Evolutionary conservation across 2,113 vertebrate species (phyloP), one percentile per base, ranked within the genome.

Genomic region (Hemibates koningsi): DNA sequence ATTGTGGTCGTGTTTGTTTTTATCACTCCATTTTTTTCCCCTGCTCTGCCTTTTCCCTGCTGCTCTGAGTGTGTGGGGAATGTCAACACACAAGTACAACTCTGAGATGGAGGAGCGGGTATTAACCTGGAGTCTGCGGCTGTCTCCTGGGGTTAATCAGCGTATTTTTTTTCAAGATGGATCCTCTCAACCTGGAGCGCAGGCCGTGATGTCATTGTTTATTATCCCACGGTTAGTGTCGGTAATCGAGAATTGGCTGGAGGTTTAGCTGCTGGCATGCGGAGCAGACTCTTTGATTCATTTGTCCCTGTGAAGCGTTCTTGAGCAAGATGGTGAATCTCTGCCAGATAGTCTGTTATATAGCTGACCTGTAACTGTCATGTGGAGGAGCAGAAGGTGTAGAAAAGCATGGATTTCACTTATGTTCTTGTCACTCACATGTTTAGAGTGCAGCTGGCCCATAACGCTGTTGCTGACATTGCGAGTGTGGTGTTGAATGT

Each of bases 141-240:
- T 81, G 84, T 93, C 95, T 94, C 95, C 80, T 76, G 96, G 95
- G 95, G 85, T 96, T 96, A 96, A 96, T 96, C 96, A 96, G 92
- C 81, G 19, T 87, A 79, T 88, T 87, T 91, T 90, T 83, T 56
- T 11, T 12, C 82, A 78, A 94, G 94, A 94, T 95, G 88, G 88
- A 93, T 96, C 91, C 80, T 85, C 83, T 76, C n/a, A 79, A 91
- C 90, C 36, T 78, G 7, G 36, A 86, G 87, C 32, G 10, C 78
- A 73, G 54, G 86, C 84, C 9, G 52, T 95, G 94, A 95, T 94
- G 93, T 96, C 94, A 95, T 96, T 95, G 95, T 95, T 95, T 96
- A 96, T 95, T 91, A 95, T 95, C 90, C 90, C 80, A 82, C 89
- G 76, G 91, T 88, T 88, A 85, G 87, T 89, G 92, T 92, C 91